These are phyloP conservation scores for Panonychus citri DNA, from an alignment of 1,140 invertebrate genomes.

Conservation along the genomic window DNA sequence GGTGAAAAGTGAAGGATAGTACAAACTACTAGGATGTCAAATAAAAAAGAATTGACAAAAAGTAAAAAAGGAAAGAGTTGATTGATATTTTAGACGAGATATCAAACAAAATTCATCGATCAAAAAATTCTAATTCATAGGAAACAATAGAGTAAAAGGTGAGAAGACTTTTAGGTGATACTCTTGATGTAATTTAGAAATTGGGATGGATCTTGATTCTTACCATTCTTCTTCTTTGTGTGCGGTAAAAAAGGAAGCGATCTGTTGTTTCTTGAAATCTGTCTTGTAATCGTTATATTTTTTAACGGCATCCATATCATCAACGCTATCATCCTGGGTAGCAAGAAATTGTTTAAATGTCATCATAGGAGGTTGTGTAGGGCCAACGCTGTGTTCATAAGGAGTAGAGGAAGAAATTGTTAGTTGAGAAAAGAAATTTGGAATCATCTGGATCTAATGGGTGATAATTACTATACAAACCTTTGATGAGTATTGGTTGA, in stretches of 20 bases:
- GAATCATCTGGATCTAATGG: too few relatives aligned
- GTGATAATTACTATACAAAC: constrained; percentile 1
- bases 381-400: constrained; percentile 16
- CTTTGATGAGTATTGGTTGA: neutral
- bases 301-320: constrained; percentile 82
- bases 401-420: constrained; percentile 2
- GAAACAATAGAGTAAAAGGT: too few relatives aligned
- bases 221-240: constrained; percentile 99
- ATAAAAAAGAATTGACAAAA: too few relatives aligned
- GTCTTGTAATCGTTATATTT: constrained; percentile 98
- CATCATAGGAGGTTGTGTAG: constrained; percentile 69
- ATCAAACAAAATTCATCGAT: too few relatives aligned
- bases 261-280: constrained; percentile 81
- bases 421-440: too few relatives aligned
- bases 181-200: too few relatives aligned
- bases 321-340: constrained; percentile 88
- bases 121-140: too few relatives aligned
- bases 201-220: constrained; percentile 24
- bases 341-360: constrained; percentile 88
- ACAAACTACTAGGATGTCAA: too few relatives aligned
- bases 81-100: too few relatives aligned
- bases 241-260: constrained; percentile 93
- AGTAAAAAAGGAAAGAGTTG: too few relatives aligned
- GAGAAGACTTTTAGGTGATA: too few relatives aligned
- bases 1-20: too few relatives aligned